These are phyloP conservation scores for Ichneumoninae sp. DNA, from an alignment of 2,888 invertebrate species.

Conservation along the genomic window DNA sequence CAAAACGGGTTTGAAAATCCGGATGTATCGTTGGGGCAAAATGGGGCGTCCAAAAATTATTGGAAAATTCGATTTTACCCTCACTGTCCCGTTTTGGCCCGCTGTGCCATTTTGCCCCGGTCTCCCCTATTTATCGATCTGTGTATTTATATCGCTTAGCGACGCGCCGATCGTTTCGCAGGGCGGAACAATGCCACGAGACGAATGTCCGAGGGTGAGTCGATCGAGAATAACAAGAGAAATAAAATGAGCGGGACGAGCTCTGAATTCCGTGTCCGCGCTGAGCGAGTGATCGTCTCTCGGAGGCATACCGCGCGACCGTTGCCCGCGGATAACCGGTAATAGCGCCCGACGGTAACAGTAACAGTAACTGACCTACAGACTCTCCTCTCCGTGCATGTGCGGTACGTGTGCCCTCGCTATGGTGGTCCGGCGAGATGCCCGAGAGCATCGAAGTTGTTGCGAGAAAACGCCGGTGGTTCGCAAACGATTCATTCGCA, in stretches of 20 bases:
- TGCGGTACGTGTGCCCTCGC: slow-evolving; percentile 40
- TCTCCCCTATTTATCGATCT: too few species aligned
- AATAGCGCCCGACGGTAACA: slow-evolving; percentile 76
- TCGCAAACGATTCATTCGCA: slow-evolving; percentile 25
- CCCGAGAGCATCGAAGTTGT: not conserved
- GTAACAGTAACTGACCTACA: slow-evolving; percentile 80
- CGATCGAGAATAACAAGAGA: slow-evolving; percentile 3
- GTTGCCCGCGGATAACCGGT: slow-evolving; percentile 78
- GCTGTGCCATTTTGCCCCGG: too few species aligned
- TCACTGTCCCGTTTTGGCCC: too few species aligned
- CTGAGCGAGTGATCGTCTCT: slow-evolving; percentile 16
- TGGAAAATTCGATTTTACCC: too few species aligned
- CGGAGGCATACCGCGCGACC: slow-evolving; percentile 70
- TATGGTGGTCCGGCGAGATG: slow-evolving; percentile 17
- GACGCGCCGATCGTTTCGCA: not conserved
- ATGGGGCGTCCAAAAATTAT: too few species aligned
- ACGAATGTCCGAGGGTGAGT: slow-evolving; percentile 22
- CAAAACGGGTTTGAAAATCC: too few species aligned
- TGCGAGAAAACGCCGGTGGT: slow-evolving; percentile 19
- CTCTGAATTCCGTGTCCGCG: slow-evolving; percentile 59
- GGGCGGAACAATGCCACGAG: not conserved
- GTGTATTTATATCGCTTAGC: too few species aligned
- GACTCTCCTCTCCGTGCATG: slow-evolving; percentile 62
- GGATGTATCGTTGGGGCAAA: too few species aligned
- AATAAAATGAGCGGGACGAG: slow-evolving; percentile 34